phyloP scores from a whole-genome alignment of 92 coral and sea anemone genomes.

The Heteractis magnifica region DNA sequence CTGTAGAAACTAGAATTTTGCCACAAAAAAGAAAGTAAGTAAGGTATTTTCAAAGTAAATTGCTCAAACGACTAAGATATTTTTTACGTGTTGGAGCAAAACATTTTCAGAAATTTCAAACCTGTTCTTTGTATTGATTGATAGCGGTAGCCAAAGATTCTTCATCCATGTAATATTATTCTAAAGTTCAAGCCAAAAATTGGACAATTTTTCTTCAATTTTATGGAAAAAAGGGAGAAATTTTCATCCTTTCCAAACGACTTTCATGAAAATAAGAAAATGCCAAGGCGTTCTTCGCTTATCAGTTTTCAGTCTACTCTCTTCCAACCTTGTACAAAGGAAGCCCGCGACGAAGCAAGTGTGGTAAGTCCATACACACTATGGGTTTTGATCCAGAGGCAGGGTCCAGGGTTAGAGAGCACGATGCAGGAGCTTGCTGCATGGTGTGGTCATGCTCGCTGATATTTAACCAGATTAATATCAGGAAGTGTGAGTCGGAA shows the following conservation, averaged over 20 bases:
- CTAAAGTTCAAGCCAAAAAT: background rate
- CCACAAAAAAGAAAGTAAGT: background rate
- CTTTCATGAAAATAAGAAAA: background rate
- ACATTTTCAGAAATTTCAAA: background rate
- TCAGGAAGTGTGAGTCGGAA: no score
- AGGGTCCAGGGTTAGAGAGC: no score
- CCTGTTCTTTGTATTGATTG: slow-evolving; percentile 81
- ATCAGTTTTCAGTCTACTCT: background rate
- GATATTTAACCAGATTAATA: no score
- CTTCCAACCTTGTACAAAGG: background rate
- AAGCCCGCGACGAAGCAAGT: background rate
- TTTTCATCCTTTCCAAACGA: background rate
- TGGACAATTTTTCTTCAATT: background rate
- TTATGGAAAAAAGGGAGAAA: background rate
- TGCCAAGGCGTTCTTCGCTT: slow-evolving; percentile 8
- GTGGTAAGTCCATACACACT: no score
- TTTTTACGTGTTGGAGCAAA: no score
- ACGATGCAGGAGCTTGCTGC: no score
- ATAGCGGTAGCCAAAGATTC: slow-evolving; percentile 54
- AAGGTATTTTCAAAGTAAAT: no score
- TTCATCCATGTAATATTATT: slow-evolving; percentile 67
- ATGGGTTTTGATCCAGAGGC: no score
- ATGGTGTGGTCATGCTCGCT: background rate
- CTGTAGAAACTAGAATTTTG: slow-evolving; percentile 60
- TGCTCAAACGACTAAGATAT: no score